These are phyloP conservation scores for Actias luna DNA, from an alignment of 2,888 invertebrate genomes.

Conservation along the genomic window DNA sequence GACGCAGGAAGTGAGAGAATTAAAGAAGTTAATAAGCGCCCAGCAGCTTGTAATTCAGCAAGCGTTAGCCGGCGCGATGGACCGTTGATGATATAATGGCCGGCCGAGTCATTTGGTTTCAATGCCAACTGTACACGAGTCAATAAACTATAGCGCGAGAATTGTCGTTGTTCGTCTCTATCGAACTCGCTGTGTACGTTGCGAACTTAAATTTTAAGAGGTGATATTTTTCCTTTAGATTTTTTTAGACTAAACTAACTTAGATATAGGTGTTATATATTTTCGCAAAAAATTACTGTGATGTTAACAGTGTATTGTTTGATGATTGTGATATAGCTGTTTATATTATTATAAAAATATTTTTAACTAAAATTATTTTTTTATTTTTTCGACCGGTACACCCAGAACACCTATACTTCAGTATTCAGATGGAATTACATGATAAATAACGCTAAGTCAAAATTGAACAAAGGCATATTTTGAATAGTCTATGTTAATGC, in stretches of 20 bases:
- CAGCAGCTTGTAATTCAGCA: conserved; percentile 78
- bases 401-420: neutral
- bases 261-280: conserved; percentile 24
- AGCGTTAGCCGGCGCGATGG: conserved; percentile 69
- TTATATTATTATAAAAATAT: conserved; percentile 22
- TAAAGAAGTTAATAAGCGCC: conserved; percentile 81
- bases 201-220: conserved; percentile 63
- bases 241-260: conserved; percentile 21
- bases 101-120: conserved; percentile 66
- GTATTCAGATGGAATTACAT: no score
- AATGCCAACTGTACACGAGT: conserved; percentile 76
- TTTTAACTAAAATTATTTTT: conserved; percentile 17
- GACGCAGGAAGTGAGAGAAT: conserved; percentile 85
- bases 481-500: no score
- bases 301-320: conserved; percentile 21
- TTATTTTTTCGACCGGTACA: neutral
- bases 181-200: conserved; percentile 50
- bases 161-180: conserved; percentile 54
- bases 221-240: conserved; percentile 55
- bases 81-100: conserved; percentile 76
- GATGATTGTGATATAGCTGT: conserved; percentile 18
- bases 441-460: no score
- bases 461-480: no score
- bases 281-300: conserved; percentile 16
- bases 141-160: conserved; percentile 69